These are phyloP conservation scores for Antedon mediterranea DNA, from an alignment of 53 echinoderm and acorn worm genomes.

Conservation along the genomic window DNA sequence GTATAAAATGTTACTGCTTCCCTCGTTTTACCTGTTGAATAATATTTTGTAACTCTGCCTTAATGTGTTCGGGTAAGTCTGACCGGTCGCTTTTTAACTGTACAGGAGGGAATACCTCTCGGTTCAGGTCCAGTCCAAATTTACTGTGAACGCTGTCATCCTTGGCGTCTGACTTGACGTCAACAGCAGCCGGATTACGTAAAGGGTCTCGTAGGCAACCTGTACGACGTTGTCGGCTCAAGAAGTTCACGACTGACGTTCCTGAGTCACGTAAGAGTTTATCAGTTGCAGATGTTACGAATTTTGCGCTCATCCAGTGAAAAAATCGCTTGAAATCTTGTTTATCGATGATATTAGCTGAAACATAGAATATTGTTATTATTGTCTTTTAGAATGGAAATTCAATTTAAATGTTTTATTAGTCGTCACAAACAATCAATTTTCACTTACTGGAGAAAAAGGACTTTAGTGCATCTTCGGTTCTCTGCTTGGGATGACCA, in stretches of 20 bases:
- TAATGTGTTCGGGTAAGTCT: neutral
- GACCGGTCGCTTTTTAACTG: neutral
- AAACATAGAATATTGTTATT: too few species aligned
- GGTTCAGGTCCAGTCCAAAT: neutral
- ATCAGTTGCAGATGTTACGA: conserved; percentile 12
- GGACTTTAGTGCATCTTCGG: neutral
- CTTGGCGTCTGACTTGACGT: neutral
- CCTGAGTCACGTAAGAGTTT: conserved; percentile 15
- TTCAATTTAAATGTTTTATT: too few species aligned
- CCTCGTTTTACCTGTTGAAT: neutral
- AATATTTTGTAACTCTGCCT: neutral
- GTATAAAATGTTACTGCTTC: too few species aligned
- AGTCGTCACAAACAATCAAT: too few species aligned
- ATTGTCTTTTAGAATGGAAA: too few species aligned
- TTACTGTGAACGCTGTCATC: neutral
- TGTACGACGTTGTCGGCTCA: conserved; percentile 22
- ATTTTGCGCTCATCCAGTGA: conserved; percentile 5
- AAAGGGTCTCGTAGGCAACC: conserved; percentile 26
- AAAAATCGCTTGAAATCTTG: conserved; percentile 20
- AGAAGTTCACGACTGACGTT: conserved; percentile 16
- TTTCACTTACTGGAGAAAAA: neutral
- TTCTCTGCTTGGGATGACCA: neutral
- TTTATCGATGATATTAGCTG: conserved; percentile 1
- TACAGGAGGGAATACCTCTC: neutral
- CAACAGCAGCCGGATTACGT: neutral